Base-by-base conservation (phyloP, 1,140 invertebrate species). In the Leptinotarsa texana region DNA sequence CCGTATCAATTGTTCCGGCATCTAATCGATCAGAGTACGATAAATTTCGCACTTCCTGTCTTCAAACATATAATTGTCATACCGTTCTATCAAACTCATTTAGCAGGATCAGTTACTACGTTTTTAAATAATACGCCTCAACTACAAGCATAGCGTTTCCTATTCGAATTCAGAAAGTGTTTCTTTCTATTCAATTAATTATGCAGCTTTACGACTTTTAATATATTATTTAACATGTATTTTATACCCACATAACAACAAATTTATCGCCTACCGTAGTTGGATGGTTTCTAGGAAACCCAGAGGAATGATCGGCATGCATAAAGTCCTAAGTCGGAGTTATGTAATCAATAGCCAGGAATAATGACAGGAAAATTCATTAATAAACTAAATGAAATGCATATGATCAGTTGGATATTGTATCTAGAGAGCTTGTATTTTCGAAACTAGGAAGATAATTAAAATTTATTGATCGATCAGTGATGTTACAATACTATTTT, bases 211-310 rank as follows among this genome's bases (percentile, higher is more conserved):
- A 57, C n/a, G 15, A 13, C 51, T 57, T 57, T 57, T 57, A 18
- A 57, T 17, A 57, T 57, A 57, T 57, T 18, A 57, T 57, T 57
- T 57, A 57, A 13, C 13, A 13, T 18, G 51, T 57, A 57, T 57
- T 57, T 57, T 15, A 18, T 57, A 57, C 51, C 51, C 51, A 18
- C 51, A 17, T 57, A 17, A 57, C n/a, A 67, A 67, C 13, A 67
- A 67, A 67, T 67, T 67, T 67, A 67, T 67, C 27, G 24, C 17
- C 17, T 22, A 33, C 24, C 42, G 6, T 27, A 67, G 65, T 27
- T 24, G 65, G 24, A 22, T 67, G 1, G 11, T 42, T 67, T 42
- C 65, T 33, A 6, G 22, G 65, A 67, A 67, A 33, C 15, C 27
- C 42, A 67, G 27, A 67, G 27, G 65, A 67, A 67, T 67, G 24